Evolutionary conservation across 2,888 invertebrate species (phyloP).

Genomic region (Embidobia sp.): DNA sequence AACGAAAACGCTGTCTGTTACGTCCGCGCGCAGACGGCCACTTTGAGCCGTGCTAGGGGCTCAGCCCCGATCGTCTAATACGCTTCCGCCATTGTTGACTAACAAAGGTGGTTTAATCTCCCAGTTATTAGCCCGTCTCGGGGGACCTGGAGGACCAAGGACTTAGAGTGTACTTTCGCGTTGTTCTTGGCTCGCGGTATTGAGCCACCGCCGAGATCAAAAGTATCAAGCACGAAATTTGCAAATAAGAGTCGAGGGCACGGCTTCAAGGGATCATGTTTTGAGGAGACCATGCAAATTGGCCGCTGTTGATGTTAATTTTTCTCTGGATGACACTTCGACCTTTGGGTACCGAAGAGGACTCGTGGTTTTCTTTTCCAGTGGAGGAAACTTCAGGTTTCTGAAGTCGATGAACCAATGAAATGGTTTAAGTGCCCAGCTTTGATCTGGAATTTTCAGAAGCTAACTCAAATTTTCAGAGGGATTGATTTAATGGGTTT

Average conservation of each 20-base stretch:
- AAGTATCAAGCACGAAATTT: slow-evolving; percentile 55
- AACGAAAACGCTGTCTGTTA: slow-evolving; percentile 44
- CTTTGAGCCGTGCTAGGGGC: slow-evolving; percentile 13
- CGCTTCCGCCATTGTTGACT: slow-evolving; percentile 47
- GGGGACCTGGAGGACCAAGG: slow-evolving; percentile 23
- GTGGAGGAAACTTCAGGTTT: too few species aligned
- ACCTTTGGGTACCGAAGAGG: too few species aligned
- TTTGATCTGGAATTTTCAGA: too few species aligned
- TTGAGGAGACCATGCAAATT: slow-evolving; percentile 32
- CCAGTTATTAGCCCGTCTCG: slow-evolving; percentile 55
- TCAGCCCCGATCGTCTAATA: slow-evolving; percentile 43
- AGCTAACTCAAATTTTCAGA: too few species aligned
- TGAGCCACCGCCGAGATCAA: slow-evolving; percentile 41
- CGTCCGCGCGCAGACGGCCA: slow-evolving; percentile 26
- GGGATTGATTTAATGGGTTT: too few species aligned
- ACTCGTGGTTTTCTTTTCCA: too few species aligned
- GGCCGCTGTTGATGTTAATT: slow-evolving; percentile 37
- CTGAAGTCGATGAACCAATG: too few species aligned
- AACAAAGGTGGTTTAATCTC: slow-evolving; percentile 59
- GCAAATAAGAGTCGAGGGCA: slow-evolving; percentile 35
- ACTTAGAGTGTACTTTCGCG: slow-evolving; percentile 52
- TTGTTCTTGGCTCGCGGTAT: slow-evolving; percentile 40
- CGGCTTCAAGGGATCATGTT: slow-evolving; percentile 25
- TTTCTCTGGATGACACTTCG: slow-evolving; percentile 37
- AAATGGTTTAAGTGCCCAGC: too few species aligned